These are phyloP conservation scores for Sebastes vulpes DNA, from an alignment of 2,797 vertebrate species.

Conservation along the genomic window DNA sequence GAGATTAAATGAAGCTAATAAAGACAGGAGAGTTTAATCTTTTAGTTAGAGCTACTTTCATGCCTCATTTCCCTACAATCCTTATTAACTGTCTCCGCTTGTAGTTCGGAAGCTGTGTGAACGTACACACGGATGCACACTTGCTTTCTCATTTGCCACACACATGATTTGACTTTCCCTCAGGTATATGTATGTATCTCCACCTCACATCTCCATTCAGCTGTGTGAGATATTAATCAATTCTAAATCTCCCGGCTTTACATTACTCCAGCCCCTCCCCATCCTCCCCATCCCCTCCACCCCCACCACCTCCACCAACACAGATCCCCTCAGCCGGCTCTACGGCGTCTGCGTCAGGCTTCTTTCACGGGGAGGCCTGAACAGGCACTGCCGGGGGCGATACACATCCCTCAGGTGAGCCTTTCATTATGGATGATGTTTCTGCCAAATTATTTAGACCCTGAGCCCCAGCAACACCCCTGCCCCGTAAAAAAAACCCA, in stretches of 20 bases:
- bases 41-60: slow-evolving; percentile 46
- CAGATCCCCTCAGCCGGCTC: slow-evolving; percentile 53
- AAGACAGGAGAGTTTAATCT: slow-evolving; percentile 18
- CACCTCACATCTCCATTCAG: slow-evolving; percentile 30
- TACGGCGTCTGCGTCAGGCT: slow-evolving; percentile 52
- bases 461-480: slow-evolving; percentile 62
- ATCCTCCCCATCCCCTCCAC: background rate
- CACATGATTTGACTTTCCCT: slow-evolving; percentile 36
- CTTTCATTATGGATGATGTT: slow-evolving; percentile 91
- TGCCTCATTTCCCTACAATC: slow-evolving; percentile 58
- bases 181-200: slow-evolving; percentile 35
- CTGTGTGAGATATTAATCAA: slow-evolving; percentile 74
- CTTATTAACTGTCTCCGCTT: slow-evolving; percentile 71
- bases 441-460: slow-evolving; percentile 89
- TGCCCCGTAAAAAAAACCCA: slow-evolving; percentile 34
- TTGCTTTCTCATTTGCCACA: slow-evolving; percentile 9
- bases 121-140: slow-evolving; percentile 7
- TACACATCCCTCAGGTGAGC: slow-evolving; percentile 88
- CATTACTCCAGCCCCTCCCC: slow-evolving; percentile 33
- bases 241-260: slow-evolving; percentile 74
- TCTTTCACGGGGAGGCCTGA: slow-evolving; percentile 68
- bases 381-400: slow-evolving; percentile 85
- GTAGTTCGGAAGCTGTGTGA: slow-evolving; percentile 33
- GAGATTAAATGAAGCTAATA: slow-evolving; percentile 30
- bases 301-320: background rate